phyloP scores from a whole-genome alignment of 2,113 vertebrate genomes.

The Chinchilla lanigera region DNA sequence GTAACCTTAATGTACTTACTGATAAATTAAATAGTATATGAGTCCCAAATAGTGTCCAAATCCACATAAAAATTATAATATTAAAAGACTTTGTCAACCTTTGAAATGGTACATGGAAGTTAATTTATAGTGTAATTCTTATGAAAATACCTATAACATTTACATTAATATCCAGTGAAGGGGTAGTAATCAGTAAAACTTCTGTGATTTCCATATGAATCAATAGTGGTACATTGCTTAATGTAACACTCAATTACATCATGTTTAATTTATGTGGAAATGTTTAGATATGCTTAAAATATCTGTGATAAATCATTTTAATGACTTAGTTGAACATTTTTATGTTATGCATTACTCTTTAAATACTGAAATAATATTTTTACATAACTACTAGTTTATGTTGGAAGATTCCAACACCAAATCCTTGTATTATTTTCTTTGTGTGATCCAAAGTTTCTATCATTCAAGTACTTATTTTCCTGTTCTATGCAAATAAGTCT shows the following conservation, averaged over 20 bases:
- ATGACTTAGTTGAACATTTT: conserved; percentile 80
- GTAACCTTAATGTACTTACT: conserved; percentile 73
- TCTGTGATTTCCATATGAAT: conserved; percentile 83
- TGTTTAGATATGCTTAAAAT: conserved; percentile 82
- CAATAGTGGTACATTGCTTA: conserved; percentile 81
- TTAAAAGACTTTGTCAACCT: conserved; percentile 66
- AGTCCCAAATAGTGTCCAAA: conserved; percentile 52
- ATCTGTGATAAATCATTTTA: conserved; percentile 81
- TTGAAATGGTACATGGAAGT: conserved; percentile 81
- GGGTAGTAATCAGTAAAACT: conserved; percentile 78
- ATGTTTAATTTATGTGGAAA: conserved; percentile 84
- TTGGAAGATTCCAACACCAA: conserved; percentile 74
- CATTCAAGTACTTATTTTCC: conserved; percentile 50
- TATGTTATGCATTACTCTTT: conserved; percentile 74
- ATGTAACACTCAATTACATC: conserved; percentile 80
- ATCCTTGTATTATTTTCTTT: conserved; percentile 63
- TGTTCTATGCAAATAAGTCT: conserved; percentile 4
- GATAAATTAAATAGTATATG: conserved; percentile 44
- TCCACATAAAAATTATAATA: conserved; percentile 54
- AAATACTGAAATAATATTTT: conserved; percentile 83
- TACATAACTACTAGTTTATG: conserved; percentile 80
- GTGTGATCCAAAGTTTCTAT: conserved; percentile 1
- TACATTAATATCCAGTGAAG: conserved; percentile 80
- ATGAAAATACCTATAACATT: conserved; percentile 74
- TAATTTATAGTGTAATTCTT: conserved; percentile 77